phyloP scores from a whole-genome alignment of 1,140 invertebrate genomes.

The Cyclargus thomasi region DNA sequence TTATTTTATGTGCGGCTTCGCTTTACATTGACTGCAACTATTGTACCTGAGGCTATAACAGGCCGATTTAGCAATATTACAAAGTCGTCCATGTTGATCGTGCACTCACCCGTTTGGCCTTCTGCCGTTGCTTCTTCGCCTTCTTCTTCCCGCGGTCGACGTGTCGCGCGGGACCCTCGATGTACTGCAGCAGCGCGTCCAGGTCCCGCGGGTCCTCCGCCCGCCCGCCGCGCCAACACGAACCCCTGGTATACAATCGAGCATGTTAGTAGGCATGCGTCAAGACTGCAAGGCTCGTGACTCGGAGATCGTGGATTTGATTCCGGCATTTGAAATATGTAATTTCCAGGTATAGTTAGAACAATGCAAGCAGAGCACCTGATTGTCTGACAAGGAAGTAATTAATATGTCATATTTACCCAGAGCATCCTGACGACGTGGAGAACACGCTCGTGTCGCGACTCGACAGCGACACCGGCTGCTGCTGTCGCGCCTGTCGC shows the following conservation, averaged over 20 bases:
- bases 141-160: conserved; percentile 67
- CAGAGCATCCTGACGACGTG: conserved; percentile 60
- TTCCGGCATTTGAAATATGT: no score
- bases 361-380: no score
- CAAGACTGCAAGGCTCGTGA: not conserved
- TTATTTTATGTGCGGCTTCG: no score
- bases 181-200: conserved; percentile 67
- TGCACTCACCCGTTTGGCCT: conserved; percentile 53
- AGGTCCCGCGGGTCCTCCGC: conserved; percentile 60
- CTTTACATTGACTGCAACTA: no score
- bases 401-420: conserved; percentile 38
- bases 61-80: no score
- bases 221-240: conserved; percentile 45
- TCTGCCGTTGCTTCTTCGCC: conserved; percentile 66
- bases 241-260: conserved; percentile 32
- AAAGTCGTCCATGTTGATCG: not conserved
- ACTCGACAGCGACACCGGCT: conserved; percentile 50
- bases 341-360: no score
- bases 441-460: conserved; percentile 66
- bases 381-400: no score
- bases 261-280: not conserved
- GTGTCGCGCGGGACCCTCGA: conserved; percentile 61
- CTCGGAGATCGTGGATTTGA: no score
- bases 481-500: conserved; percentile 32
- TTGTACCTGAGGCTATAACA: no score